phyloP scores from a whole-genome alignment of 2,888 invertebrate genomes.

The Eurytoma adleriae region DNA sequence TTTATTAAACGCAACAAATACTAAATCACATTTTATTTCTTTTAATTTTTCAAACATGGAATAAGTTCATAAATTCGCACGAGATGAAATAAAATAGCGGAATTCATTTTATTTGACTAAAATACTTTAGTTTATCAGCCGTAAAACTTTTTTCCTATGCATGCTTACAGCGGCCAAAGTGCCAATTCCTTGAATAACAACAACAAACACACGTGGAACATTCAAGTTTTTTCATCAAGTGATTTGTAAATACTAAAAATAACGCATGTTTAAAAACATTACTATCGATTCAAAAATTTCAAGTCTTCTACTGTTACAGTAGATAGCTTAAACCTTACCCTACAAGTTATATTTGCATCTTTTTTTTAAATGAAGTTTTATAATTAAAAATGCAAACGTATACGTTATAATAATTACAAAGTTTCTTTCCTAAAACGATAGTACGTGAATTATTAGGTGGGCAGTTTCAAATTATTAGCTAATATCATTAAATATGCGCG shows the following conservation, averaged over 20 bases:
- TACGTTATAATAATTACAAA: constrained; percentile 4
- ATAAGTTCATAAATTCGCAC: constrained; percentile 22
- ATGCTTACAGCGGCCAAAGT: constrained; percentile 55
- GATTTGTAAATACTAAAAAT: constrained; percentile 33
- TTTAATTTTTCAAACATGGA: constrained; percentile 31
- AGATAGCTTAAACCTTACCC: constrained; percentile 43
- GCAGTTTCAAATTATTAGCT: constrained; percentile 54
- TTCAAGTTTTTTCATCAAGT: constrained; percentile 45
- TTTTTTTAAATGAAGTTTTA: constrained; percentile 37
- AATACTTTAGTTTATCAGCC: constrained; percentile 19
- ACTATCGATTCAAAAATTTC: constrained; percentile 52
- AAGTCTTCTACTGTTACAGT: constrained; percentile 47
- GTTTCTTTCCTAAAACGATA: constrained; percentile 42
- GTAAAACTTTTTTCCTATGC: constrained; percentile 36
- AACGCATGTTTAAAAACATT: constrained; percentile 41
- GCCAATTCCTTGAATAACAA: constrained; percentile 53
- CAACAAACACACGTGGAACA: constrained; percentile 53
- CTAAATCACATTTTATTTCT: constrained; percentile 35
- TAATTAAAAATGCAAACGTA: constrained; percentile 48
- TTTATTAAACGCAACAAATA: constrained; percentile 45
- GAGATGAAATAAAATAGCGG: constrained; percentile 28
- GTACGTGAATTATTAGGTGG: constrained; percentile 51
- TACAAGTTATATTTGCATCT: constrained; percentile 46
- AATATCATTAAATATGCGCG: constrained; percentile 46
- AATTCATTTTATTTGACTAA: constrained; percentile 29